Percentiles rank a stretch among this genome's conserved stretches.
Conservation (phyloP, 2,888 invertebrate genomes). For the Siphlonurus alternatus region DNA sequence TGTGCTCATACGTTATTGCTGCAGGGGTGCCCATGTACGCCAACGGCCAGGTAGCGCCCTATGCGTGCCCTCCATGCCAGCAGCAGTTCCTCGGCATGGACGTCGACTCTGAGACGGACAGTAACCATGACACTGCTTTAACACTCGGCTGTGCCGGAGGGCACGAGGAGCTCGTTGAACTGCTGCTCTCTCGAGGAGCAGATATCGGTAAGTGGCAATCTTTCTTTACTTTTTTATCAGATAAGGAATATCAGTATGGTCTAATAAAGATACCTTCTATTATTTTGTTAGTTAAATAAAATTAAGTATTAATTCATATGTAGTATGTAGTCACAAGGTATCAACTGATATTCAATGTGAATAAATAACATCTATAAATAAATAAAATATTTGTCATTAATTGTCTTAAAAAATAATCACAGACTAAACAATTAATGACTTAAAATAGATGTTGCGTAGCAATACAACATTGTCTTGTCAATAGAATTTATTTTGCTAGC, state of each 20-base stretch:
- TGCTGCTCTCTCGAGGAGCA: slow-evolving; percentile 80
- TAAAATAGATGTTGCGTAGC: no score
- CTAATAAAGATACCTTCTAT: not conserved
- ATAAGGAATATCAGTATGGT: not conserved
- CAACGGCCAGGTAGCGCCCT: slow-evolving; percentile 7
- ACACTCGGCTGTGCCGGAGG: slow-evolving; percentile 96
- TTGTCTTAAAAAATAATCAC: no score
- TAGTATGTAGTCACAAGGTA: no score
- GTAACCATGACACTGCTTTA: slow-evolving; percentile 95
- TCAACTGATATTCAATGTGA: no score
- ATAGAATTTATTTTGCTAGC: no score
- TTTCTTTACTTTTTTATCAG: not conserved
- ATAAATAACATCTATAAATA: no score
- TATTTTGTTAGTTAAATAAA: no score
- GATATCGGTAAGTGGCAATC: slow-evolving; percentile 44
- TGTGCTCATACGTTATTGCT: no score
- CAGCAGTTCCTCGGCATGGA: slow-evolving; percentile 59
- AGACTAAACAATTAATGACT: no score
- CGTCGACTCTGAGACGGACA: slow-evolving; percentile 95
- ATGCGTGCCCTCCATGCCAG: slow-evolving; percentile 22
- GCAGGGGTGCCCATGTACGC: not conserved
- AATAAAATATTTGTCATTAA: no score
- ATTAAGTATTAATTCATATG: no score
- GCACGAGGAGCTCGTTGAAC: slow-evolving; percentile 85
- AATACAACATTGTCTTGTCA: no score